Conservation (phyloP, 2,888 invertebrate species). For the Amphimallon solstitiale region DNA sequence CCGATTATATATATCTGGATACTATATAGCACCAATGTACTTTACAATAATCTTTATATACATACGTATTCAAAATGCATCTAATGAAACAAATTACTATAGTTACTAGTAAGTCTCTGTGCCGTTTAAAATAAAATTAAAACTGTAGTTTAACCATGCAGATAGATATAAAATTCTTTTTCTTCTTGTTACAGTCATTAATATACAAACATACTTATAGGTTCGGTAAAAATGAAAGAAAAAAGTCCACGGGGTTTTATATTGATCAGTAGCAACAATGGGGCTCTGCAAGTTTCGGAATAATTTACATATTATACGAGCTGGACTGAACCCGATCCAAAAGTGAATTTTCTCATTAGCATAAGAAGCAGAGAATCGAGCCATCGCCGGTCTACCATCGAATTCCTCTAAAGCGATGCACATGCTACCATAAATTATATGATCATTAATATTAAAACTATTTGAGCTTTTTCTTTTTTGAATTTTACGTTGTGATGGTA, state of each 20-base stretch:
- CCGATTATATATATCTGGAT: no score
- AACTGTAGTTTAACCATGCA: no score
- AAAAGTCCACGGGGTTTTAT: conserved; percentile 34
- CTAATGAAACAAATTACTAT: no score
- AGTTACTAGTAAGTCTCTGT: no score
- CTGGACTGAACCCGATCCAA: conserved; percentile 47
- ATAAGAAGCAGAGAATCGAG: conserved; percentile 46
- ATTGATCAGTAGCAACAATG: conserved; percentile 41
- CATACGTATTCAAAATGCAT: no score
- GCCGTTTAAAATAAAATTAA: no score
- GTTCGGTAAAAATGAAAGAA: conserved; percentile 42
- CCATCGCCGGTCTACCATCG: conserved; percentile 32
- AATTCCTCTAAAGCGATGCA: conserved; percentile 34
- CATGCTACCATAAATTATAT: conserved; percentile 34
- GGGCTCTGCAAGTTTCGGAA: conserved; percentile 42
- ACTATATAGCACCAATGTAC: no score
- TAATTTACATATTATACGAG: conserved; percentile 48
- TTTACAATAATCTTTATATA: no score
- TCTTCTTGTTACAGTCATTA: conserved; percentile 13
- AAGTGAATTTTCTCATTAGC: conserved; percentile 49
- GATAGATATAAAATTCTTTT: no score
- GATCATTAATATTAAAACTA: conserved; percentile 36
- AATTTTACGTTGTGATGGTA: conserved; percentile 29
- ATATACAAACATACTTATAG: conserved; percentile 32
- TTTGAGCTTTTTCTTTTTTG: conserved; percentile 31